Percentiles rank a stretch among this genome's conserved stretches.
phyloP scores from a whole-genome alignment of 2,888 invertebrate genomes.

The Lasius platythorax region DNA sequence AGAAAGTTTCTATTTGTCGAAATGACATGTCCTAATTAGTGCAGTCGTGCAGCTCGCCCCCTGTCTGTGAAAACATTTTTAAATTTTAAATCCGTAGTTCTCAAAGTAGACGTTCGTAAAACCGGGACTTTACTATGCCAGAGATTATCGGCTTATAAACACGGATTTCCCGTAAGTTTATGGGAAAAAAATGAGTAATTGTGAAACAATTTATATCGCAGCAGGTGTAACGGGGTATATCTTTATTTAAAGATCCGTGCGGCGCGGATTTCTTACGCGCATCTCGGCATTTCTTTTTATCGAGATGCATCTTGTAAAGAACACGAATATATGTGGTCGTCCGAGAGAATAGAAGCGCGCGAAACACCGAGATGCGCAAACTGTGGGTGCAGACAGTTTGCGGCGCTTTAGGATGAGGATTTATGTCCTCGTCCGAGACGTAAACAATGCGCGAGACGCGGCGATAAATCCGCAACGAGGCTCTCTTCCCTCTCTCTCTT shows the following conservation, averaged over 20 bases:
- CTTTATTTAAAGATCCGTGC: constrained; percentile 7
- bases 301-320: constrained; percentile 27
- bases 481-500: constrained; percentile 13
- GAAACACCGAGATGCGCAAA: constrained; percentile 41
- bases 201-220: constrained; percentile 21
- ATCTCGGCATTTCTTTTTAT: constrained; percentile 35
- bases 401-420: constrained; percentile 72
- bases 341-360: constrained; percentile 34
- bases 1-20: background rate
- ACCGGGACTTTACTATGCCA: background rate
- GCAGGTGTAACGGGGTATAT: constrained; percentile 10
- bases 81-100: background rate
- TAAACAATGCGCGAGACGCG: constrained; percentile 77
- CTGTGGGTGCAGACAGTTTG: constrained; percentile 64
- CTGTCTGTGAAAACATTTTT: background rate
- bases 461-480: constrained; percentile 75
- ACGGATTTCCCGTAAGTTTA: background rate
- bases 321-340: constrained; percentile 44
- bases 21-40: background rate
- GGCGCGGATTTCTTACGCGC: background rate
- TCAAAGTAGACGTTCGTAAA: background rate
- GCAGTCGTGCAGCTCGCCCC: background rate
- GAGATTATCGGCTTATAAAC: background rate
- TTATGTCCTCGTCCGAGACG: constrained; percentile 70
- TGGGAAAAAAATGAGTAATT: background rate